phyloP scores from a whole-genome alignment of 2,797 vertebrate genomes.

The Valencia hispanica region DNA sequence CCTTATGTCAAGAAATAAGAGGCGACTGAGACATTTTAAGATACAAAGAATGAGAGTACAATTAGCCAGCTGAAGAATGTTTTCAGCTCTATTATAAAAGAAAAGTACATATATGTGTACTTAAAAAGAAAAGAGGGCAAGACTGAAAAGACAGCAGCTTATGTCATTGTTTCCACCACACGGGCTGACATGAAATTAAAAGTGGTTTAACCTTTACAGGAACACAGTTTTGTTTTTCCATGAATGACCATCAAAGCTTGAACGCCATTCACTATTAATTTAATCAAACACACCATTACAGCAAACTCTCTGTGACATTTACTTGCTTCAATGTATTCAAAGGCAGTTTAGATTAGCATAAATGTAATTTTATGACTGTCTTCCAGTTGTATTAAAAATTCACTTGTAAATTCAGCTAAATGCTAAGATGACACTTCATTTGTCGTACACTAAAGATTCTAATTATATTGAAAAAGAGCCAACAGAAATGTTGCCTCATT shows the following conservation, averaged over 20 bases:
- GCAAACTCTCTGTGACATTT: constrained; percentile 6
- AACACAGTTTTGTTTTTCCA: not conserved
- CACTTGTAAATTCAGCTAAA: constrained; percentile 6
- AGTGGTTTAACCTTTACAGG: not conserved
- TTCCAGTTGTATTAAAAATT: constrained; percentile 8
- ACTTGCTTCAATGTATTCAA: not conserved
- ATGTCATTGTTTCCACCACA: not conserved
- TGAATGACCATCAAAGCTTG: not conserved
- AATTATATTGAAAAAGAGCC: not conserved
- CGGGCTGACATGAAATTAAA: not conserved
- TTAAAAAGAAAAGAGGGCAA: constrained; percentile 15
- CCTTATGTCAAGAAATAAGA: constrained; percentile 44
- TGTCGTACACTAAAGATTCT: not conserved
- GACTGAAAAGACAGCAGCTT: constrained; percentile 11
- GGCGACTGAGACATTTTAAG: constrained; percentile 29
- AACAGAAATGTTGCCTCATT: not conserved
- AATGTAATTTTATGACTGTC: not conserved
- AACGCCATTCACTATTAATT: not conserved
- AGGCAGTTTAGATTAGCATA: constrained; percentile 7
- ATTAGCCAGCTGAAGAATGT: constrained; percentile 32
- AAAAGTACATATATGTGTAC: not conserved
- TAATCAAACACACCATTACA: constrained; percentile 1
- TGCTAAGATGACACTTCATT: not conserved
- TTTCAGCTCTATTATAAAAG: constrained; percentile 4
- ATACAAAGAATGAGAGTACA: not conserved